phyloP scores from a whole-genome alignment of 2,888 invertebrate species.

The Harpagoxenus sublaevis region DNA sequence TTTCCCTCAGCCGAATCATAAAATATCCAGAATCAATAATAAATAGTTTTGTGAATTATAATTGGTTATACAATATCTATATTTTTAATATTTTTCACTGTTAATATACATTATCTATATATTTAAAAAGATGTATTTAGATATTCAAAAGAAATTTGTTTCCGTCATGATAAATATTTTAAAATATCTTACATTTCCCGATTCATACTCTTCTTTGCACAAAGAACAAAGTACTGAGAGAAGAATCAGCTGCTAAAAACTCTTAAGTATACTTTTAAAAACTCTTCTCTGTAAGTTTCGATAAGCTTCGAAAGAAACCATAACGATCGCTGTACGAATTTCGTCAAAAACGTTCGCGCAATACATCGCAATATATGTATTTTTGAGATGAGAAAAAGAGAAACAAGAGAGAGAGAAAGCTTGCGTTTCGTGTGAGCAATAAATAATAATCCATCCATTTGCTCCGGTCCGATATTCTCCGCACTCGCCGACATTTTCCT shows the following conservation, averaged over 20 bases:
- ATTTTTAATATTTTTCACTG: background rate
- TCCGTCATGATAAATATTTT: background rate
- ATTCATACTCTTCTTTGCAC: background rate
- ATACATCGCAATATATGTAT: constrained; percentile 40
- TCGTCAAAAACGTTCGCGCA: constrained; percentile 20
- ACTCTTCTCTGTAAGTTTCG: constrained; percentile 17
- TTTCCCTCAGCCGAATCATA: constrained; percentile 17
- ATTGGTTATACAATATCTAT: background rate
- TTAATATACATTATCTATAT: background rate
- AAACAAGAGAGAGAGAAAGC: background rate
- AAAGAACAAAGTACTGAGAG: constrained; percentile 8
- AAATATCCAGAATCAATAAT: constrained; percentile 9
- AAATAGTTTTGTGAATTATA: background rate
- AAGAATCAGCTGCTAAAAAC: constrained; percentile 24
- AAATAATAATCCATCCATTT: constrained; percentile 67
- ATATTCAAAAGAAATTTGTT: background rate
- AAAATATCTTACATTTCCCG: background rate
- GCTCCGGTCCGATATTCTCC: constrained; percentile 57
- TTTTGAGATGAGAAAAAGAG: constrained; percentile 41
- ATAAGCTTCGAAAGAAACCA: background rate
- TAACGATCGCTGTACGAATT: constrained; percentile 36
- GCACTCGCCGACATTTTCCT: constrained; percentile 49
- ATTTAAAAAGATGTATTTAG: background rate
- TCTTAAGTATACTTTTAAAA: constrained; percentile 37
- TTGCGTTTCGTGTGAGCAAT: constrained; percentile 61